Base-by-base conservation (phyloP, 2,113 vertebrate genomes). In the Verasper variegatus region DNA sequence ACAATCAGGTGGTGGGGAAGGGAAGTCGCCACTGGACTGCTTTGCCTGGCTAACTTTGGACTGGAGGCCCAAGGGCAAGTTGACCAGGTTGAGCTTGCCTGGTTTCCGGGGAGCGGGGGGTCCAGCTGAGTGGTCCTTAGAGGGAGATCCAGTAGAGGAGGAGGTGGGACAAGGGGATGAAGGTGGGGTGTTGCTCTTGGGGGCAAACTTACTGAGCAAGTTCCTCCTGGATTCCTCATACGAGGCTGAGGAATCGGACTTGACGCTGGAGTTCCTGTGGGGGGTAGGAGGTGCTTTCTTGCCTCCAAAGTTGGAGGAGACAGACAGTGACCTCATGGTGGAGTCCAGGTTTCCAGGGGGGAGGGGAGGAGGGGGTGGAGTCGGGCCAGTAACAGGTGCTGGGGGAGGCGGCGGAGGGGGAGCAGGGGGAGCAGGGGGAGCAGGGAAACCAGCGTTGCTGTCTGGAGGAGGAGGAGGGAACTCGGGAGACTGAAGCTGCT, bases 211-310 rank as follows among this genome's bases (percentile, higher is more conserved):
- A 93, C 96, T 96, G 67, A 97, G 94, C 73, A 99, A 93, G 87
- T 95, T 97, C 78, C 93, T 95, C 82, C 95, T 95, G 18, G 96
- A 95, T 87, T 98, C 97, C 0, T 95, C 94, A 61, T 94, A 96
- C 35, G 96, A 96, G 0, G 88, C 15, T 31, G 96, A 96, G 0
- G 88, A 14, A 45, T 94, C 80, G 15, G 90, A 91, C 89, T 96
- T 97, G 73, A 96, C 93, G 89, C 96, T 98, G 82, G 97, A 96
- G 89, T 98, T 97, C 24, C 97, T 95, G 90, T 97, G 96, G 0
- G 97, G 97, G 3, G 97, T 94, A 0, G 96, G 97, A 24, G 97
- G 98, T 0, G 97, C 96, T 63, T 95, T 98, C 93, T 98, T 99
- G 0, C 85, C 95, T 31, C 95, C 94, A 0, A 94, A 93, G 77